These are phyloP conservation scores for Pogoniulus pusillus DNA, from an alignment of 2,797 vertebrate genomes.

Conservation along the genomic window DNA sequence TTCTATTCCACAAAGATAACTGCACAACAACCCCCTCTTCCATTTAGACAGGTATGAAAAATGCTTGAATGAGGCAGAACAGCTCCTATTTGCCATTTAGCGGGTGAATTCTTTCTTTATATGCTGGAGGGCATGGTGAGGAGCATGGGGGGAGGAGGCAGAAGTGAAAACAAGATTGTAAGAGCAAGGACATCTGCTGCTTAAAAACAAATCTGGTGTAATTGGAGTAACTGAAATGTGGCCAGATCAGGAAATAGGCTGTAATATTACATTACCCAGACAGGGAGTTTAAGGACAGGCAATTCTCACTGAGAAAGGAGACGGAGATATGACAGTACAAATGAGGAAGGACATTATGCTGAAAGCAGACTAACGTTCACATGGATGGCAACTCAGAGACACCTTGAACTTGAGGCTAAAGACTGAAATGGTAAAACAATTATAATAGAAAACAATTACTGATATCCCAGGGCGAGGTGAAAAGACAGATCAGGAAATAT, in stretches of 20 bases:
- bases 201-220: constrained; percentile 27
- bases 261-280: constrained; percentile 36
- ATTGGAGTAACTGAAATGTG: constrained; percentile 37
- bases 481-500: constrained; percentile 26
- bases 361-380: background rate
- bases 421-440: constrained; percentile 31
- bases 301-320: background rate
- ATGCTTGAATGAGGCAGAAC: background rate
- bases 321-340: constrained; percentile 9
- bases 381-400: background rate
- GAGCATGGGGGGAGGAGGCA: background rate
- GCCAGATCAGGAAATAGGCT: constrained; percentile 24
- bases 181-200: constrained; percentile 28
- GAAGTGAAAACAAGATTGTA: background rate
- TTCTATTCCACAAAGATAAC: background rate
- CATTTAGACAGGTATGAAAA: background rate
- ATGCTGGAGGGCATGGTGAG: background rate
- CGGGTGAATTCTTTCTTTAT: background rate
- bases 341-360: constrained; percentile 15
- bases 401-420: constrained; percentile 45
- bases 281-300: constrained; percentile 2
- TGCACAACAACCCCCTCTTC: background rate
- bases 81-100: background rate
- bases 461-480: constrained; percentile 44
- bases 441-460: constrained; percentile 45